phyloP scores from a whole-genome alignment of 2,888 invertebrate genomes.

The Archaeoteleia sp. region DNA sequence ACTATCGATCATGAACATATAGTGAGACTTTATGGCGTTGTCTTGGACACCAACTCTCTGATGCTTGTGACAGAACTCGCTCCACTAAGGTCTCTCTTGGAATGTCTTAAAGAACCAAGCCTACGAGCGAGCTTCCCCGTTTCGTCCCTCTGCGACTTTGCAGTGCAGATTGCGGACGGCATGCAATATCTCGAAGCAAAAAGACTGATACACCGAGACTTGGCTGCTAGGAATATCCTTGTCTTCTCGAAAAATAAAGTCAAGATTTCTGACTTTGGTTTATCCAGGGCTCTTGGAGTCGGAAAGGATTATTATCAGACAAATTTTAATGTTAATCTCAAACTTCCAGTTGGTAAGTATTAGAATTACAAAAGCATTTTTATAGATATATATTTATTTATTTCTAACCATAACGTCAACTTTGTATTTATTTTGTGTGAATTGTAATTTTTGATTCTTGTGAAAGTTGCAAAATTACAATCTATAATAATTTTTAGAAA shows the following conservation, averaged over 20 bases:
- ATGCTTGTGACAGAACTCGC: conserved; percentile 93
- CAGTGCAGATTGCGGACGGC: conserved; percentile 96
- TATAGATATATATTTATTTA: too few species aligned
- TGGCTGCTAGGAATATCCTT: conserved; percentile 97
- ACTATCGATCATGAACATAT: conserved; percentile 97
- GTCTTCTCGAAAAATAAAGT: conserved; percentile 97
- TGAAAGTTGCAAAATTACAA: too few species aligned
- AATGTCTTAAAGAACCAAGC: conserved; percentile 95
- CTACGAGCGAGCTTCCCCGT: conserved; percentile 94
- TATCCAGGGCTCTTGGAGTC: conserved; percentile 95
- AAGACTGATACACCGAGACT: conserved; percentile 96
- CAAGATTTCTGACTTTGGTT: conserved; percentile 98
- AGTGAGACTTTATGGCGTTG: conserved; percentile 97
- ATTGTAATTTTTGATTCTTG: too few species aligned
- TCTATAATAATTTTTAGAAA: too few species aligned
- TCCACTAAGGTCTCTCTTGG: conserved; percentile 93
- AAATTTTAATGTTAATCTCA: conserved; percentile 97
- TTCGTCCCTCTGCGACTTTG: conserved; percentile 94
- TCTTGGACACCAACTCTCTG: conserved; percentile 91
- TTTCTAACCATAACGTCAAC: too few species aligned
- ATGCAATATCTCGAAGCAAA: conserved; percentile 98
- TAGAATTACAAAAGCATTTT: not conserved
- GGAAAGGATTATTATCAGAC: conserved; percentile 99
- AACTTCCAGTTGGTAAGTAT: conserved; percentile 86
- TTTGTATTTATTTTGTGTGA: too few species aligned